Percentiles rank a stretch among this genome's conserved stretches.
Conservation (phyloP, 1,140 invertebrate genomes). For the Neodiprion pinetum region DNA sequence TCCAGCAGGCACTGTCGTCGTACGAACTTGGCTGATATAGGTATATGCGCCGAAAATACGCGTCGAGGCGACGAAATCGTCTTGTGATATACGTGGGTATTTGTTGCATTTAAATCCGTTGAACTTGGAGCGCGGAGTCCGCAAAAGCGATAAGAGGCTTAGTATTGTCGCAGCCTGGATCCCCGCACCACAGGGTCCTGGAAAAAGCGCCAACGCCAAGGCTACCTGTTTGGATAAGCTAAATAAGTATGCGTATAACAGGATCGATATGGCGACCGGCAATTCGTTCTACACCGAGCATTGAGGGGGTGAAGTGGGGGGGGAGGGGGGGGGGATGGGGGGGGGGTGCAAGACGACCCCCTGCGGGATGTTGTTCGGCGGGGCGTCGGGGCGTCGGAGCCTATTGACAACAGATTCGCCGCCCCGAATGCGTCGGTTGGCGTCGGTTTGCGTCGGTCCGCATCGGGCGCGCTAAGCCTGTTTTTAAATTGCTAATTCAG, state of each 20-base stretch:
- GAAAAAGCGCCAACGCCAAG: neutral
- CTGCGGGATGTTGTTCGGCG: neutral
- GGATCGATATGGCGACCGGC: neutral
- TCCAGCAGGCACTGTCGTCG: neutral
- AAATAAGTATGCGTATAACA: constrained; percentile 3
- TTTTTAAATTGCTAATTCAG: constrained; percentile 54
- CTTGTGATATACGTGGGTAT: neutral
- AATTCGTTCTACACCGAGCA: neutral
- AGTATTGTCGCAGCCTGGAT: neutral
- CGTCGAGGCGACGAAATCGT: neutral
- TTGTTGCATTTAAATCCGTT: constrained; percentile 5
- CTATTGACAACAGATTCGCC: constrained; percentile 4
- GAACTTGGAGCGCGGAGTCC: neutral
- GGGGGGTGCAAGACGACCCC: neutral
- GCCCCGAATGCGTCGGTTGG: neutral
- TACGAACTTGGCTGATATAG: neutral
- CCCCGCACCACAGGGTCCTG: neutral
- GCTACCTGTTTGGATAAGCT: neutral
- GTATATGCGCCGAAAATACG: neutral
- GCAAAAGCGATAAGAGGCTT: constrained; percentile 7
- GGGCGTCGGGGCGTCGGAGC: neutral
- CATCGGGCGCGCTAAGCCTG: constrained; percentile 39
- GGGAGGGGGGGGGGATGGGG: neutral
- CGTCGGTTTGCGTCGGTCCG: neutral
- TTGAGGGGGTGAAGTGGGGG: neutral